Evolutionary conservation across 2,888 invertebrate genomes (phyloP).

Genomic region (Nomada fabriciana): DNA sequence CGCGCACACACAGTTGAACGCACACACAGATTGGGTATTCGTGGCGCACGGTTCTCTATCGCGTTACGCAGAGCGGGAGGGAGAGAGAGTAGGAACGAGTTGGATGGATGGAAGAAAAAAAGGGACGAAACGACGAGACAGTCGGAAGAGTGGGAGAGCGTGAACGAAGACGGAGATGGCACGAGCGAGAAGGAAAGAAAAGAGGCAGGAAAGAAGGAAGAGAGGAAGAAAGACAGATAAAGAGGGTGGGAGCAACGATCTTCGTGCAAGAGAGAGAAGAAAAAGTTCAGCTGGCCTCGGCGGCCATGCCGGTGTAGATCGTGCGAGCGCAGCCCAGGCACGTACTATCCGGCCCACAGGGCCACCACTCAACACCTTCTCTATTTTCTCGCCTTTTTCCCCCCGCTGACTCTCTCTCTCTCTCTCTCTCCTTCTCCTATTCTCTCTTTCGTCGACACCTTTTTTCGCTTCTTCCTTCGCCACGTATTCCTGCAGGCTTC

Average conservation of each 20-base stretch:
- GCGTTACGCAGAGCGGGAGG: conserved; percentile 43
- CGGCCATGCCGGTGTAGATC: conserved; percentile 80
- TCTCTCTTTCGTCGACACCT: conserved; percentile 11
- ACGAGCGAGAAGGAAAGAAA: conserved; percentile 40
- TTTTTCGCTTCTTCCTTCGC: conserved; percentile 24
- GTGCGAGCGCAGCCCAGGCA: conserved; percentile 70
- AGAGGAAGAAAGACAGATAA: conserved; percentile 34
- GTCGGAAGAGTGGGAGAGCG: conserved; percentile 13
- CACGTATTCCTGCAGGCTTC: conserved; percentile 30
- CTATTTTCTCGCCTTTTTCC: conserved; percentile 50
- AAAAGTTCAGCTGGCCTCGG: conserved; percentile 82
- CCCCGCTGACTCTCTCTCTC: conserved; percentile 12
- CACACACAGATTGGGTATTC: conserved; percentile 49
- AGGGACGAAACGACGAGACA: conserved; percentile 51
- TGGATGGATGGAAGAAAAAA: conserved; percentile 58
- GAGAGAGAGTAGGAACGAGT: conserved; percentile 57
- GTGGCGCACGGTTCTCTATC: conserved; percentile 58
- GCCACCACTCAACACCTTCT: conserved; percentile 63
- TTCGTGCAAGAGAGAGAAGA: conserved; percentile 63
- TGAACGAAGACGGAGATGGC: conserved; percentile 28
- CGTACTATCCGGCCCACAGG: conserved; percentile 59
- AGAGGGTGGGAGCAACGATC: conserved; percentile 45
- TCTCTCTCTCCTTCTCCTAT: conserved; percentile 4
- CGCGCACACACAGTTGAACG: conserved; percentile 16
- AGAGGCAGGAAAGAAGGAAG: conserved; percentile 42